Evolutionary conservation across 1,140 invertebrate genomes (phyloP), one percentile per base, ranked within the genome.

Genomic region (Eumeta japonica): DNA sequence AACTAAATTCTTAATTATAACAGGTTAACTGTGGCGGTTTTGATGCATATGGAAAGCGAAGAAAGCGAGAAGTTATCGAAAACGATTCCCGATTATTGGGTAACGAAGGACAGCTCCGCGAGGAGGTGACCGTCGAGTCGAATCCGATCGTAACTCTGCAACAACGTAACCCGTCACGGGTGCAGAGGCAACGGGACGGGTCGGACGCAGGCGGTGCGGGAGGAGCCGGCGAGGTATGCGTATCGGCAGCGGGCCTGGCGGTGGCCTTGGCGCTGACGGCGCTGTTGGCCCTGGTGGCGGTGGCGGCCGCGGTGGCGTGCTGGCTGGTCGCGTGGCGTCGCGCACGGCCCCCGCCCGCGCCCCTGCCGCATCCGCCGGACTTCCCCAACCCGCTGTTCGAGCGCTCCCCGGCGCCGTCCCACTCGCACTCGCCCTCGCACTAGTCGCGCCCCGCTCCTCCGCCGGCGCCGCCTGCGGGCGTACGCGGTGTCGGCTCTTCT

Each of bases 351-450:
- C 83, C 85, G 32, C 81, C 88, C 39, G 92, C 91, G 32, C 92
- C 92, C 41, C 80, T 96, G 57, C 92, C 92, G 46, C 92, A 96
- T 79, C 92, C 92, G 35, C 88, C 90, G 45, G 91, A 95, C 74
- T 94, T 96, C 76, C 92, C 92, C 35, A 95, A 96, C 65, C 92
- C 92, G 35, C 78, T 96, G 48, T 94, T 94, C 72, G 90, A 91
- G 55, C 91, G 90, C 53, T 86, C 82, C n/a, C n/a, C 52, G 84
- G 88, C 55, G 73, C 85, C n/a, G n/a, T n/a, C n/a, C 10, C 79
- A 88, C 47, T 82, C 85, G 17, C 87, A 89, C 44, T 87, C 87
- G 37, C 87, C 89, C n/a, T n/a, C n/a, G n/a, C n/a, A n/a, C 78
- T 93, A 92, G 81, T 83, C 85, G 63, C 62, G 59, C 74, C 75